Percentiles rank a stretch among this genome's conserved stretches.
Conservation (phyloP, 2,888 invertebrate species). For the Argyra leucocephala region DNA sequence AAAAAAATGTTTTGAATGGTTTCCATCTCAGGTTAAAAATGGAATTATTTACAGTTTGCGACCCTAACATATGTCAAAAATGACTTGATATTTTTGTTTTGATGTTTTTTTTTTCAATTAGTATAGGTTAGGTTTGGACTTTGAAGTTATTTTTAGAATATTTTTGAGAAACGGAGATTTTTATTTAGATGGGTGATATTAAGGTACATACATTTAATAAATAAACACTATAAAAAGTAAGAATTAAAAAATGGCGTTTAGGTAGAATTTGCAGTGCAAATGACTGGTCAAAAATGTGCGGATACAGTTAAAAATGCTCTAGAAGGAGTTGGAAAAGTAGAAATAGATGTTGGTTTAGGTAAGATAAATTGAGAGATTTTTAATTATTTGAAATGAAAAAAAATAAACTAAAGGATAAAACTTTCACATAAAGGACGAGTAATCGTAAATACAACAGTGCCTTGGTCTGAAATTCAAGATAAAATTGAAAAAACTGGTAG, state of each 20-base stretch:
- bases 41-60: no score
- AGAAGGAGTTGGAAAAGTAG: conserved; percentile 35
- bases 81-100: no score
- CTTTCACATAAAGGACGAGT: conserved; percentile 30
- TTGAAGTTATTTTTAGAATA: no score
- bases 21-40: no score
- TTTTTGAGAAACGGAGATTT: neutral
- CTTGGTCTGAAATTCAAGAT: conserved; percentile 44
- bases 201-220: conserved; percentile 26
- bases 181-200: conserved; percentile 30
- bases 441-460: conserved; percentile 34
- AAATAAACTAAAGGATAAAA: neutral
- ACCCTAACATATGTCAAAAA: no score
- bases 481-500: conserved; percentile 54
- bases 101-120: no score
- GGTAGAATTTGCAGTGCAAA: conserved; percentile 59
- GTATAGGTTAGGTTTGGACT: no score
- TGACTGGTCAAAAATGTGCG: conserved; percentile 50
- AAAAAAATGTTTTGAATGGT: no score
- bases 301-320: conserved; percentile 45
- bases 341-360: conserved; percentile 30
- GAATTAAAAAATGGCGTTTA: conserved; percentile 28
- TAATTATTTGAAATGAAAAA: neutral
- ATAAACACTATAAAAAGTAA: neutral
- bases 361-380: neutral